Percentiles rank a stretch among this genome's conserved stretches.
Evolutionary conservation across 2,888 invertebrate genomes (phyloP).

Genomic region (Tetramorium bicarinatum): DNA sequence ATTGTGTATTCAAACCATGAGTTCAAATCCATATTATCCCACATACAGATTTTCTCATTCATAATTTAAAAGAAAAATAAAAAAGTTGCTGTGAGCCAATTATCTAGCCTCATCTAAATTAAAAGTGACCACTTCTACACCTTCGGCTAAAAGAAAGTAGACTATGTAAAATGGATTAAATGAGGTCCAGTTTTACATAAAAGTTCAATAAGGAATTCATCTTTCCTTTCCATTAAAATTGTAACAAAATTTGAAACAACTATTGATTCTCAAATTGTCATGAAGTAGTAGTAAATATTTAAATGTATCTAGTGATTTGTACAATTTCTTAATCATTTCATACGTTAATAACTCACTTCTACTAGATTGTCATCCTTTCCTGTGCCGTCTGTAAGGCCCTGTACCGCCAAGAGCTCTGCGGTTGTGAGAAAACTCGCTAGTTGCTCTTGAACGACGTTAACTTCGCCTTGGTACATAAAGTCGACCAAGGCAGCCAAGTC

Average conservation of each 20-base stretch:
- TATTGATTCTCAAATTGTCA: neutral
- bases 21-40: too few relatives aligned
- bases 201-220: neutral
- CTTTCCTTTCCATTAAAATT: neutral
- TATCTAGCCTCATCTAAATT: too few relatives aligned
- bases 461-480: slow-evolving; percentile 94
- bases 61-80: too few relatives aligned
- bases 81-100: too few relatives aligned
- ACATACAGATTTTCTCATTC: too few relatives aligned
- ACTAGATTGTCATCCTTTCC: slow-evolving; percentile 85
- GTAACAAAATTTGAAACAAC: neutral
- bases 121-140: too few relatives aligned
- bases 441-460: slow-evolving; percentile 93
- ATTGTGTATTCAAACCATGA: too few relatives aligned
- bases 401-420: slow-evolving; percentile 92
- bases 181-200: neutral
- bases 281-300: neutral
- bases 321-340: neutral
- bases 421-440: slow-evolving; percentile 92
- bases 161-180: too few relatives aligned
- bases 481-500: slow-evolving; percentile 93
- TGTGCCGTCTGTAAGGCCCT: slow-evolving; percentile 90
- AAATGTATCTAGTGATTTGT: neutral
- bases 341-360: slow-evolving; percentile 76
- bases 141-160: too few relatives aligned